Conservation (phyloP, 2,797 vertebrate genomes). For the Cyclopterus lumpus region DNA sequence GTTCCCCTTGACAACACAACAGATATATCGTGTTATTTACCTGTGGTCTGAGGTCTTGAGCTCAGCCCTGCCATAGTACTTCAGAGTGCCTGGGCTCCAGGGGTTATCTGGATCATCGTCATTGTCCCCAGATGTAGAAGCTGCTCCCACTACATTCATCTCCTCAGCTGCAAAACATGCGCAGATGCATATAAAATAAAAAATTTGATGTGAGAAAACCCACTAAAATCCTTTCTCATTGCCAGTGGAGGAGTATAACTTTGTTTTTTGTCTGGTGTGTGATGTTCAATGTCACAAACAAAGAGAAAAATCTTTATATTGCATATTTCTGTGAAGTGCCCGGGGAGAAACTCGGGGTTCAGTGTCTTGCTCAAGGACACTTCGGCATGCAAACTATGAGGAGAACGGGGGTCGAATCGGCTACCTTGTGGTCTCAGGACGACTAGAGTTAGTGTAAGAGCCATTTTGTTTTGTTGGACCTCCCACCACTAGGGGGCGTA, state of each 20-base stretch:
- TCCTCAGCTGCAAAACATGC: slow-evolving; percentile 88
- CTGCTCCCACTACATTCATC: slow-evolving; percentile 91
- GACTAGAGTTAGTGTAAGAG: too few relatives aligned
- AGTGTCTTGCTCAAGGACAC: too few relatives aligned
- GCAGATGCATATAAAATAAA: slow-evolving; percentile 2
- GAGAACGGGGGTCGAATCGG: too few relatives aligned
- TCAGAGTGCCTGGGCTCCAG: slow-evolving; percentile 91
- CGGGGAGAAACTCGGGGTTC: too few relatives aligned
- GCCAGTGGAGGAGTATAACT: neutral
- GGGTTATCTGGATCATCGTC: slow-evolving; percentile 85
- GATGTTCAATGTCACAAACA: too few relatives aligned
- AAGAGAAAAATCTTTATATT: too few relatives aligned
- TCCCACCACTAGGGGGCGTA: too few relatives aligned
- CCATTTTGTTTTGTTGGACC: too few relatives aligned
- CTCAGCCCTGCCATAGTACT: slow-evolving; percentile 96
- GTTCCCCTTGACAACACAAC: neutral
- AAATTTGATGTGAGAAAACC: neutral
- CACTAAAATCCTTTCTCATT: neutral
- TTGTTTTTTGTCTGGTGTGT: too few relatives aligned
- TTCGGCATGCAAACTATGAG: too few relatives aligned
- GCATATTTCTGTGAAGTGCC: too few relatives aligned
- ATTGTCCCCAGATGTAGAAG: slow-evolving; percentile 74
- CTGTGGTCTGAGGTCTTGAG: slow-evolving; percentile 99
- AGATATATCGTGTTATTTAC: slow-evolving; percentile 70
- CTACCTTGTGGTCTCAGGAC: too few relatives aligned